A percentile compares a stretch with the other conserved stretches of the same genome.
Conservation (phyloP, 2,888 invertebrate species). For the Dasypolia templi region DNA sequence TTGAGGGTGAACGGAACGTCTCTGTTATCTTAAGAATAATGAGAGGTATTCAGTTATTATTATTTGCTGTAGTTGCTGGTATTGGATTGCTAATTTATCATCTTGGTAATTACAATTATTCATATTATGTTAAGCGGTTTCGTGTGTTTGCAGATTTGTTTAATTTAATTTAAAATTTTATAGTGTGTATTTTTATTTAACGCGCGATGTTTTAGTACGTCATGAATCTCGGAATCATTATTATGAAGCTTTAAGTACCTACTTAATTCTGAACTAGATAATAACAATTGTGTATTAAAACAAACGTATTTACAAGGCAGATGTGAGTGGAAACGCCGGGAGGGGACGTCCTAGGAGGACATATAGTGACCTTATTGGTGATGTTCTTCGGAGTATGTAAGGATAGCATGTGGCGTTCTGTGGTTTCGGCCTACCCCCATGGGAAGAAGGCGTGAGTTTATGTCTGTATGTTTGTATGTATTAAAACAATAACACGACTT, state of each 20-base stretch:
- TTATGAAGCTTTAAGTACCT: neutral
- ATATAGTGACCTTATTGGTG: no score
- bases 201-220: neutral
- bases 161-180: neutral
- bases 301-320: no score
- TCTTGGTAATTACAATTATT: neutral
- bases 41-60: constrained; percentile 18
- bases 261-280: neutral
- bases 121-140: neutral
- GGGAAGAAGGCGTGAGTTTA: no score
- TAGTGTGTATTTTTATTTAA: neutral
- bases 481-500: neutral
- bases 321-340: no score
- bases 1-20: constrained; percentile 29
- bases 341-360: no score
- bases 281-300: no score
- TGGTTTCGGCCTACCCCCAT: no score
- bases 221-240: neutral
- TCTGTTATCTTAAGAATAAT: constrained; percentile 39
- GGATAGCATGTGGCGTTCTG: no score
- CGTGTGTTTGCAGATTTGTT: neutral
- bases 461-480: no score
- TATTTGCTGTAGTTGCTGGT: constrained; percentile 18
- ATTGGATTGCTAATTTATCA: neutral
- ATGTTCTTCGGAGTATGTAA: no score